phyloP scores from a whole-genome alignment of 2,888 invertebrate genomes.

The Eupithecia exiguata region DNA sequence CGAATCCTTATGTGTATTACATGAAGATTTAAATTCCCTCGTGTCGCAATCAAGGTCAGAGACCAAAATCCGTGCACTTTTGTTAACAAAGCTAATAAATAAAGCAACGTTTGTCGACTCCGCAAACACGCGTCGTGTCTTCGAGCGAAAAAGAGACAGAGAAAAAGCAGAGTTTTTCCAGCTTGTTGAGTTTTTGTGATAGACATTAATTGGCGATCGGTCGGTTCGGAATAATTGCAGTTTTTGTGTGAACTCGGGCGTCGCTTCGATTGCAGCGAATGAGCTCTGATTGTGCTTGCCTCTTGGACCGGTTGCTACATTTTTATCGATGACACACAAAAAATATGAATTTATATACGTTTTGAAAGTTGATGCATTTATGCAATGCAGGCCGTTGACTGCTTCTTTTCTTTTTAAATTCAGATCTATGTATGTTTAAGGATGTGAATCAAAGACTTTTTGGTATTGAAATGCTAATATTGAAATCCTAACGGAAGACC shows the following conservation, averaged over 20 bases:
- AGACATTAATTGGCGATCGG: conserved; percentile 42
- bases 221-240: conserved; percentile 32
- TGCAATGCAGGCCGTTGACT: neutral
- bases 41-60: neutral
- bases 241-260: conserved; percentile 21
- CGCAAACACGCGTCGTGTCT: conserved; percentile 1
- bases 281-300: conserved; percentile 7
- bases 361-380: neutral
- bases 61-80: neutral
- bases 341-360: neutral
- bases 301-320: neutral
- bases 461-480: neutral
- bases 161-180: conserved; percentile 19
- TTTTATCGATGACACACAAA: neutral
- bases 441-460: neutral
- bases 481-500: too few relatives aligned
- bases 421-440: neutral
- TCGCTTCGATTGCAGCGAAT: conserved; percentile 8
- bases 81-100: conserved; percentile 4
- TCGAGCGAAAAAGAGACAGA: neutral
- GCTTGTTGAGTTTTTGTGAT: conserved; percentile 37
- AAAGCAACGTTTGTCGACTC: conserved; percentile 3
- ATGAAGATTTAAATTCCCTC: neutral
- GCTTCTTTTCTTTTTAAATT: neutral
- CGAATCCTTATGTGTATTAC: neutral